Base-by-base conservation (phyloP, 1,140 invertebrate species). In the Hirudo medicinalis region DNA sequence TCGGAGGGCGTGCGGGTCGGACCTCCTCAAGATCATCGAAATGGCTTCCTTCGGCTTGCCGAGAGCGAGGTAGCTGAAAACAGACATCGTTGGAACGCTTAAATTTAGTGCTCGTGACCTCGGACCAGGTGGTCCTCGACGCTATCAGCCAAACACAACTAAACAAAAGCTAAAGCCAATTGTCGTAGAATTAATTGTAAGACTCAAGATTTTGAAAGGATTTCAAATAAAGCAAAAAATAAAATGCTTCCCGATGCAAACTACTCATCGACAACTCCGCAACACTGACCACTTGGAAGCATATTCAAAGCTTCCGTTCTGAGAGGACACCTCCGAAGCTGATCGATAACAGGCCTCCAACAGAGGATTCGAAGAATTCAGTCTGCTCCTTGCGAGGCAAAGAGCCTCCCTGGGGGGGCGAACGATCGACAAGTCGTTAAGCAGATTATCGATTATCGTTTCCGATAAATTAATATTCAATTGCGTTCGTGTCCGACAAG, bases 361-460 rank as follows among this genome's bases (percentile, higher is more conserved):
- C 22, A 63, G 57, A 15, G 57, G 57, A 15, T 63, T 32, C 22
- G 3, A 63, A 32, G 22, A 11, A 20, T 22, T 22, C 0, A 63
- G 57, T 22, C 57, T 22, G 9, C 9, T 15, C 57, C 57, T 22
- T 0, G 57, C 57, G 8, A 63, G 29, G 57, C 57, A 63, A 32
- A 63, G 57, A 15, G 57, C 57, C 22, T 63, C 57, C 57, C 57
- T 63, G 57, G 29, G n/a, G n/a, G n/a, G n/a, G n/a, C n/a, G n/a
- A n/a, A 25, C 15, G 57, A 32, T 2, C 4, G 19, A 63, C 11
- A 22, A 63, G 13, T n/a, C 1, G 9, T 22, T n/a, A 20, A 63
- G 19, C 15, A 32, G 11, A 49, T 49, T 5, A 49, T 49, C 13
- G 13, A 49, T 49, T 49, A 13, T 11, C 43, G 43, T 15, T 9